Base-by-base conservation (phyloP, 2,888 invertebrate genomes). In the Rhopalosiphum nymphaeae region DNA sequence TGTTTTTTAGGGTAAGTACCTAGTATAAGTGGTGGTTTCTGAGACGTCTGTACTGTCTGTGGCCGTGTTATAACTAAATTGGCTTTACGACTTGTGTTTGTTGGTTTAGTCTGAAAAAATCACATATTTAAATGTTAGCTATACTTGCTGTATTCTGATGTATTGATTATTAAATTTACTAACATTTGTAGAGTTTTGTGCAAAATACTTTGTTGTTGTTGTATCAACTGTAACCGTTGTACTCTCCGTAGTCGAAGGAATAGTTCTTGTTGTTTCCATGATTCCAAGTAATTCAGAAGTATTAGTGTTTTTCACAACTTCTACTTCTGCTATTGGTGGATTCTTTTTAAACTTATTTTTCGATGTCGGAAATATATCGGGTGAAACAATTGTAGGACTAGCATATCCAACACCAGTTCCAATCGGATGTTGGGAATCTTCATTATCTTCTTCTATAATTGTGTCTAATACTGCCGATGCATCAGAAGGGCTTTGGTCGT, bases 341-440 rank as follows among this genome's bases (percentile, higher is more conserved):
- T 94, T 90, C 29, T 94, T 94, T 86, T 67, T 91, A 29, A 61
- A 61, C 36, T 94, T 94, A 61, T 94, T 94, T 49, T 86, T 94
- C 0, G 86, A 53, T 42, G 26, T 25, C 1, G 94, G 90, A 42
- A 36, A 78, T 78, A 95, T 94, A 92, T 95, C 96, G 57, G 97
- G 97, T 56, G 95, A 93, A 85, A 95, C 91, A 84, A 46, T 92
- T 7, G 92, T 94, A 16, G 92, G 94, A 21, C 85, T 93, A n/a
- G 91, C 96, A 16, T 94, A 94, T 9, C 94, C 96, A 94, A 97
- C 96, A 11, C 97, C 96, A 1, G 97, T 96, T 2, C 97, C 97
- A 29, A 96, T 96, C 89, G 96, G 97, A 94, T 92, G 94, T 92
- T 92, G 94, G 57, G 96, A 96, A 44, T 96, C 96, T 95, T 96